These are phyloP conservation scores for Drosophila nebulosa DNA, from an alignment of 1,140 invertebrate species.

Conservation along the genomic window DNA sequence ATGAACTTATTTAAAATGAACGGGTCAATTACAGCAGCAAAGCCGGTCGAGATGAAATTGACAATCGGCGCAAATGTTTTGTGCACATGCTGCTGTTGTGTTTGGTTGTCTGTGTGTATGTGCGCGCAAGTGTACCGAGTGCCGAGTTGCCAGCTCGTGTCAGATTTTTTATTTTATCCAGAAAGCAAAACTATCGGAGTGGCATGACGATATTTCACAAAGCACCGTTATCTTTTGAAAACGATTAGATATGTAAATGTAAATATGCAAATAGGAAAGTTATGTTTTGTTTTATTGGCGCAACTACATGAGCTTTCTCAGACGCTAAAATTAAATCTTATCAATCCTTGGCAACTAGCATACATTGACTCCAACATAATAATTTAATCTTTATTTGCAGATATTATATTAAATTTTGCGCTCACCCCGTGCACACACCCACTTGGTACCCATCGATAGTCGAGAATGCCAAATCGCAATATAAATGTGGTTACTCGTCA, in stretches of 20 bases:
- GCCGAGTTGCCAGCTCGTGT: neutral
- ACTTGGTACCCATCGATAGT: neutral
- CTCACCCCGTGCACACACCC: neutral
- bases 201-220: neutral
- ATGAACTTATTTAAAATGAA: too few relatives aligned
- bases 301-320: neutral
- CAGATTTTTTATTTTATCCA: neutral
- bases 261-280: neutral
- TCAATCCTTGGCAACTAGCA: neutral
- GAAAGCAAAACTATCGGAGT: neutral
- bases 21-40: too few relatives aligned
- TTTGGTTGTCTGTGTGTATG: neutral
- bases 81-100: neutral
- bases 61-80: too few relatives aligned
- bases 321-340: neutral
- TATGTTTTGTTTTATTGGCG: neutral
- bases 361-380: neutral
- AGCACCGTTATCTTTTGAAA: neutral
- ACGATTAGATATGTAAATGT: neutral
- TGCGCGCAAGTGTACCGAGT: neutral
- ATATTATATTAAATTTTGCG: neutral
- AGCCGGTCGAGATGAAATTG: too few relatives aligned
- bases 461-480: neutral
- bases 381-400: neutral
- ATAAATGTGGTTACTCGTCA: conserved; percentile 25